Conservation (phyloP, 2,797 vertebrate genomes). For the Platyrinchus mystaceus region DNA sequence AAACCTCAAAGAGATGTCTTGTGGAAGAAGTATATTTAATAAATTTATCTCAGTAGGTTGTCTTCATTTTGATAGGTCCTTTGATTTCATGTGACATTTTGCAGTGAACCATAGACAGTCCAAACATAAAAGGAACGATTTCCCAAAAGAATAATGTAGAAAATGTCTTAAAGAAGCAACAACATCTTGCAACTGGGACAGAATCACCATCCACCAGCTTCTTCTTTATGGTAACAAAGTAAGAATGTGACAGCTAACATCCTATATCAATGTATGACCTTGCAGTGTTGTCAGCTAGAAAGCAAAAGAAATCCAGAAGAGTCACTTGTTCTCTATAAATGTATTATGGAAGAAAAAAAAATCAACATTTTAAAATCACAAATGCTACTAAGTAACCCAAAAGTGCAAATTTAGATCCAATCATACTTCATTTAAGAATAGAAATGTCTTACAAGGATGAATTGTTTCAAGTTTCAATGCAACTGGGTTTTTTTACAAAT, state of each 20-base stretch:
- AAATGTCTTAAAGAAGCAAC: not conserved
- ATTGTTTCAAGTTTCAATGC: not conserved
- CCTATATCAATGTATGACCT: not conserved
- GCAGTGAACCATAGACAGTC: not conserved
- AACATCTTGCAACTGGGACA: not conserved
- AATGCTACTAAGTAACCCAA: not conserved
- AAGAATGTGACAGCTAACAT: slow-evolving; percentile 5
- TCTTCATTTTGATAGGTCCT: slow-evolving; percentile 27
- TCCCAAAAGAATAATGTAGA: not conserved
- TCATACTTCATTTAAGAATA: not conserved
- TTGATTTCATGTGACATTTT: slow-evolving; percentile 38
- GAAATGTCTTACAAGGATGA: not conserved
- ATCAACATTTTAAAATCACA: not conserved
- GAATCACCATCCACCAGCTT: not conserved
- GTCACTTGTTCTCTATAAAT: not conserved
- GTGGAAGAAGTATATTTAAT: slow-evolving; percentile 22
- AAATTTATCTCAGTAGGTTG: slow-evolving; percentile 3
- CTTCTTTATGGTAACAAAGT: not conserved
- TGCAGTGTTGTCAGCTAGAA: not conserved
- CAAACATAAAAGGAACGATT: not conserved
- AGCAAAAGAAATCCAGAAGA: not conserved
- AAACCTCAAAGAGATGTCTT: slow-evolving; percentile 26
- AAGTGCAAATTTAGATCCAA: not conserved
- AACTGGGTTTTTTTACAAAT: not conserved
- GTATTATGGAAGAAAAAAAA: not conserved